Percentiles rank a stretch among this genome's conserved stretches.
phyloP scores from a whole-genome alignment of 2,888 invertebrate genomes.

The Eudemis profundana region DNA sequence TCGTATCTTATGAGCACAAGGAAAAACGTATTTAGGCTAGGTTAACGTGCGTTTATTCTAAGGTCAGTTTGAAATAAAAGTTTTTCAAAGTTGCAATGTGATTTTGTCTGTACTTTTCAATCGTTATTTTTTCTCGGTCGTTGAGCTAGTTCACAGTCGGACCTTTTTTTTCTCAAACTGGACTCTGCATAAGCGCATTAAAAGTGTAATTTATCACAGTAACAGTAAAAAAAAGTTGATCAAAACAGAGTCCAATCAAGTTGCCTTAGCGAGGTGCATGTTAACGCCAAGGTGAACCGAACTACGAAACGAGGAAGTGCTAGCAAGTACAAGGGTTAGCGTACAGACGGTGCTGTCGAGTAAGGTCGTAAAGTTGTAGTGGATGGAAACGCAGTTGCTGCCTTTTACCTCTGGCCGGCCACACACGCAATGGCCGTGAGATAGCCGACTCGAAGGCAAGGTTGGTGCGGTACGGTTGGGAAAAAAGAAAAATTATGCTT shows the following conservation, averaged over 20 bases:
- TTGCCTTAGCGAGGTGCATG: constrained; percentile 26
- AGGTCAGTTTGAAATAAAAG: no score
- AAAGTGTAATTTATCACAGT: not conserved
- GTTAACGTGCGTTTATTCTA: no score
- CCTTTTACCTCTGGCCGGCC: not conserved
- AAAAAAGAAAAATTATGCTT: constrained; percentile 50
- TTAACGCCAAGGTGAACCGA: constrained; percentile 27
- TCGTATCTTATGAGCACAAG: no score
- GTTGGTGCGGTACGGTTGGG: constrained; percentile 68
- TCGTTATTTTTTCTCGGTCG: no score
- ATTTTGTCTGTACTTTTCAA: no score
- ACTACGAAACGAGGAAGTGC: constrained; percentile 69
- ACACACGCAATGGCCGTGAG: constrained; percentile 71
- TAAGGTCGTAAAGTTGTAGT: constrained; percentile 4
- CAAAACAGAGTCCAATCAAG: constrained; percentile 15
- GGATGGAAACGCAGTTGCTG: not conserved
- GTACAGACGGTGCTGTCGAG: not conserved
- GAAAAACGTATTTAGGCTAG: no score
- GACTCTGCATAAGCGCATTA: no score
- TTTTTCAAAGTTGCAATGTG: no score
- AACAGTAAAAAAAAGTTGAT: constrained; percentile 3
- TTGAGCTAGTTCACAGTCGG: no score
- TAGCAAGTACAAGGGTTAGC: constrained; percentile 18
- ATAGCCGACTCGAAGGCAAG: constrained; percentile 82
- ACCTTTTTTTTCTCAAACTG: no score